These are phyloP conservation scores for Popillia japonica DNA, from an alignment of 1,140 invertebrate genomes.

Conservation along the genomic window DNA sequence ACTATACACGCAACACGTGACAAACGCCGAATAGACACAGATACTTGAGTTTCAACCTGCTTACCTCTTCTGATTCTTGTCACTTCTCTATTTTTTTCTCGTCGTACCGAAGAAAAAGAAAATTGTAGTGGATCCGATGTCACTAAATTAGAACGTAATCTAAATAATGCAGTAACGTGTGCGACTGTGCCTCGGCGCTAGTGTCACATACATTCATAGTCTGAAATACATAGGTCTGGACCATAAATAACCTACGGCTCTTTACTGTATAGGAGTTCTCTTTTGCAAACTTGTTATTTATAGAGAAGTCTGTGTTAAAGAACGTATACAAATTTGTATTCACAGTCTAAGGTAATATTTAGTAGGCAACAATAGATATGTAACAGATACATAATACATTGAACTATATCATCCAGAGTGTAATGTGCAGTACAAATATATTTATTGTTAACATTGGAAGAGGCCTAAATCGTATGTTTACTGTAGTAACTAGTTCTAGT, in stretches of 20 bases:
- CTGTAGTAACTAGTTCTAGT: no score
- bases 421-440: no score
- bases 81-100: neutral
- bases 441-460: no score
- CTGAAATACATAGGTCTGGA: constrained; percentile 21
- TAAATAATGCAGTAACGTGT: neutral
- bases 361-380: no score
- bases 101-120: neutral
- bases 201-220: neutral
- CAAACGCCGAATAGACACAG: neutral
- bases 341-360: neutral
- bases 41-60: neutral
- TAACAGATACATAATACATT: no score
- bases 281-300: neutral
- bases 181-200: neutral
- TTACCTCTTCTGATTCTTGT: neutral
- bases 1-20: constrained; percentile 8
- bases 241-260: neutral
- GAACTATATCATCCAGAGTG: no score
- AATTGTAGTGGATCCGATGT: neutral
- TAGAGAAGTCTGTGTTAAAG: neutral
- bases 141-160: neutral
- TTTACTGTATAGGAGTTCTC: neutral
- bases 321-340: neutral
- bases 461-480: no score